Evolutionary conservation across 2,888 invertebrate species (phyloP), one percentile per base, ranked within the genome.

Genomic region (Petrophora chlorosata): DNA sequence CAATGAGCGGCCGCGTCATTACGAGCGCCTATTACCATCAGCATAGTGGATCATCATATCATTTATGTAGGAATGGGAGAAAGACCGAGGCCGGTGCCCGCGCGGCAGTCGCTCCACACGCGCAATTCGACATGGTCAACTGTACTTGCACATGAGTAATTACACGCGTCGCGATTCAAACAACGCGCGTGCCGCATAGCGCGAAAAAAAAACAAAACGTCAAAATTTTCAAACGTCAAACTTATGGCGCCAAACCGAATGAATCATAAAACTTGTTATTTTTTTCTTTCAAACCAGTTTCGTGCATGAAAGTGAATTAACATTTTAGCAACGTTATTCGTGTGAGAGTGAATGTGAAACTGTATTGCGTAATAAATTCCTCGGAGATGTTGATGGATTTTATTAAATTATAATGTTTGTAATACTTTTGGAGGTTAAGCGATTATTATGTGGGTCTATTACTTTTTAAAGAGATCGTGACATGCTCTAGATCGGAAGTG

Each of bases 41-140:
- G 70, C 72, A 70, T 62, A 63, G 71, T 76, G 70, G 76, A 75
- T 78, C 73, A 79, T 78, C 81, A 76, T 70, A 79, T 75, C 40
- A 45, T 12, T 52, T 77, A 85, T 82, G 83, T 84, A 82, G 88
- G 87, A 86, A 88, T 88, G 89, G 89, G 85, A 85, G 89, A 86
- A 86, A 85, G 87, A 86, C 80, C 79, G 80, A 70, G 76, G 82
- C 79, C 77, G 76, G 67, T 76, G 83, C 70, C 78, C 80, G 80
- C 79, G 79, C 78, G 68, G 72, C 89, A 88, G 88, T 89, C 88
- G 79, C 66, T 74, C 75, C 48, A 78, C 86, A 79, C 85, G 85
- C 86, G 82, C 81, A 89, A 82, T 87, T 88, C 88, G 85, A 87
- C 73, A 87, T 88, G 87, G 89, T 86, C 89, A 88, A 82, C 82